Evolutionary conservation across 2,113 vertebrate species (phyloP).

Genomic region (Nerophis lumbriciformis): DNA sequence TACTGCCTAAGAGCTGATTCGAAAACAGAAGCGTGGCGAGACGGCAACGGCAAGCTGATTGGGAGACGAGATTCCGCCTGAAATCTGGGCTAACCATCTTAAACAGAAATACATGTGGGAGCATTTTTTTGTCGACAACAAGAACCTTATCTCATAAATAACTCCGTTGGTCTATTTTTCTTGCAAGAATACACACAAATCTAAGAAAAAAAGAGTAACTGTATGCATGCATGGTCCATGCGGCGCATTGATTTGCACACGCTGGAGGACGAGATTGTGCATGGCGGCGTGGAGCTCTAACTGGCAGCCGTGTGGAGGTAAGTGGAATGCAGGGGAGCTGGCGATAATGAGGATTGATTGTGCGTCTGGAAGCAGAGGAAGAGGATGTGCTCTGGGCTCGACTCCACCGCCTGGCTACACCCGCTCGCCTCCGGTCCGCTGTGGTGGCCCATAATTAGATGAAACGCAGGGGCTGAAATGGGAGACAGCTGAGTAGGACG

Average conservation of each 20-base stretch:
- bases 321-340: slow-evolving; percentile 26
- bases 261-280: slow-evolving; percentile 16
- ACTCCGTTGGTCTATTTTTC: slow-evolving; percentile 37
- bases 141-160: slow-evolving; percentile 53
- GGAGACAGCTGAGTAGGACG: slow-evolving; percentile 54
- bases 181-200: slow-evolving; percentile 16
- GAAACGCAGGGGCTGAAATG: slow-evolving; percentile 45
- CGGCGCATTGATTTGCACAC: slow-evolving; percentile 24
- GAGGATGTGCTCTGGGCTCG: slow-evolving; percentile 42
- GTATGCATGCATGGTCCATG: slow-evolving; percentile 14
- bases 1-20: slow-evolving; percentile 28
- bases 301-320: slow-evolving; percentile 28
- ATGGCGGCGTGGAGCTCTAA: slow-evolving; percentile 21
- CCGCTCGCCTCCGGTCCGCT: slow-evolving; percentile 43
- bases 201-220: slow-evolving; percentile 14
- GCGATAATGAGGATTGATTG: slow-evolving; percentile 62
- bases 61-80: slow-evolving; percentile 35
- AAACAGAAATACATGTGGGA: slow-evolving; percentile 43
- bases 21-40: slow-evolving; percentile 28
- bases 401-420: slow-evolving; percentile 48
- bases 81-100: slow-evolving; percentile 54
- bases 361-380: slow-evolving; percentile 51
- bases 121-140: slow-evolving; percentile 47
- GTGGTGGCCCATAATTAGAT: slow-evolving; percentile 65
- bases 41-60: slow-evolving; percentile 33